phyloP scores from a whole-genome alignment of 2,888 invertebrate species.

The Parnassius orleans region DNA sequence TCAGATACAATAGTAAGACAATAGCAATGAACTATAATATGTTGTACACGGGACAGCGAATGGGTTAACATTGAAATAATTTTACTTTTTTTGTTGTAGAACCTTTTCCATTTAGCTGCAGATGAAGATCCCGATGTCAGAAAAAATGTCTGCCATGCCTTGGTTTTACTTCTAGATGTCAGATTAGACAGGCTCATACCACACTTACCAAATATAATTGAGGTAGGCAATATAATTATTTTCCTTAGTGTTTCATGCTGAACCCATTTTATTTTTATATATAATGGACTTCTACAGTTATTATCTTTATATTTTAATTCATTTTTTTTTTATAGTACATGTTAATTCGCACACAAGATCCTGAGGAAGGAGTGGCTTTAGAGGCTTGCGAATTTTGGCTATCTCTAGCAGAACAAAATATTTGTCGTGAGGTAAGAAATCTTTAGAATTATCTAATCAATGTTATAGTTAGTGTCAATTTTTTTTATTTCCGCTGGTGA shows the following conservation, averaged over 20 bases:
- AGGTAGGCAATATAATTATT: conserved; percentile 72
- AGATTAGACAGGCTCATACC: conserved; percentile 96
- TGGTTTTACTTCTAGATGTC: conserved; percentile 98
- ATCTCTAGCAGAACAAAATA: conserved; percentile 95
- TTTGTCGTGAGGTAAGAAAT: conserved; percentile 88
- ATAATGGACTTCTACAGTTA: too few species aligned
- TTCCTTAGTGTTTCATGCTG: too few species aligned
- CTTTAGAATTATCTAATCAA: too few species aligned
- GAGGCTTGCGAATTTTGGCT: conserved; percentile 99
- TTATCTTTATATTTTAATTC: not conserved
- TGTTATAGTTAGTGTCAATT: too few species aligned
- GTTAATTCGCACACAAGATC: conserved; percentile 95
- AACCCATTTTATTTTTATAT: too few species aligned
- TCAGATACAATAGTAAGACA: too few species aligned
- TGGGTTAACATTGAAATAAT: conserved; percentile 1
- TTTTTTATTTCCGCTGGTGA: too few species aligned
- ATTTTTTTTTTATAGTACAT: conserved; percentile 85
- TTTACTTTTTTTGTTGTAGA: conserved; percentile 67
- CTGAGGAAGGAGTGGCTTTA: conserved; percentile 96
- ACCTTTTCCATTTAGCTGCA: conserved; percentile 95
- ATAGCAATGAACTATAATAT: too few species aligned
- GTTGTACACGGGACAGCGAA: too few species aligned
- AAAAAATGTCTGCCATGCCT: conserved; percentile 98
- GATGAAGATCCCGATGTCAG: conserved; percentile 98
- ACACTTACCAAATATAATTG: conserved; percentile 97